Base-by-base conservation (phyloP, 2,888 invertebrate species). In the Lasioglossum villosulum region DNA sequence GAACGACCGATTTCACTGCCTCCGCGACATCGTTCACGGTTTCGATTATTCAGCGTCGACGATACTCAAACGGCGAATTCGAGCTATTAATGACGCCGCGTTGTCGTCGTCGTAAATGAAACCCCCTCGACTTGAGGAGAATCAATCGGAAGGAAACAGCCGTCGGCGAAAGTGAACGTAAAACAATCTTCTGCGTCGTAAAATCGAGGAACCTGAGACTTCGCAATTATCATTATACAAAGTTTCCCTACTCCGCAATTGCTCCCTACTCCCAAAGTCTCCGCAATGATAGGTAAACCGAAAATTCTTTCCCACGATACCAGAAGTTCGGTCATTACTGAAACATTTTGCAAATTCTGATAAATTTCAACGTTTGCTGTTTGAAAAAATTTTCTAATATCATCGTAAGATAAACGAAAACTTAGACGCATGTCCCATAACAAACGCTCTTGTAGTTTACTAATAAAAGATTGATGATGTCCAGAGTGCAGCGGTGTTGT, bases 121-220 rank as follows among this genome's bases (percentile, higher is more conserved):
- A 78, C 52, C 27, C 70, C 52, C 78, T 78, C 34, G 78, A 78
- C 39, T 71, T 12, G 52, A 70, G 52, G 56, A 16, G 78, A 71
- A 71, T 78, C 70, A 78, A 78, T 78, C 78, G 71, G 52, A 71
- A 78, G 78, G 70, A 78, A 78, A 56, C 56, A 39, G 71, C 56
- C 78, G 39, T 19, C 37, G 52, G 42, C 23, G 70, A 78, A 70
- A 68, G 68, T 48, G 70, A 71, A 52, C 70, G 78, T 78, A 78
- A 78, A 78, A 78, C 71, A 78, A 78, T 56, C 23, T 78, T 78
- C 63, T 39, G 70, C 30, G 52, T 78, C 70, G 39, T 70, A 78
- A 78, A 78, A 52, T 39, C 39, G 70, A 12, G 39, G 78, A 56
- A 39, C 30, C 52, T 23, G 23, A 23, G 23, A 23, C 52, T 52